Conservation (phyloP, 1,140 invertebrate genomes). For the Ceratosolen solmsi region DNA sequence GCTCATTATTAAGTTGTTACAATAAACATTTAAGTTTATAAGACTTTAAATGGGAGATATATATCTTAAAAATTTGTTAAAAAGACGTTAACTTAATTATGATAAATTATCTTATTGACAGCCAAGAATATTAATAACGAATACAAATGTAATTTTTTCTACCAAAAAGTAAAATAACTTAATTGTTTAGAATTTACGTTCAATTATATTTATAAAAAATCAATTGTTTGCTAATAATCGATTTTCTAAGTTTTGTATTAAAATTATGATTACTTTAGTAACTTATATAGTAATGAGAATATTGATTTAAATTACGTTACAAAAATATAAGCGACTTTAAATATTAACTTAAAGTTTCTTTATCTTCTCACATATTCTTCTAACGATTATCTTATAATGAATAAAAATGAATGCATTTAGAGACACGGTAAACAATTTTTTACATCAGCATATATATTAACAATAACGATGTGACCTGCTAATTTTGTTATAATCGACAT, state of each 20-base stretch:
- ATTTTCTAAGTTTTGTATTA: background rate
- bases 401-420: background rate
- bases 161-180: too few species aligned
- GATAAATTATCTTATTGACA: background rate
- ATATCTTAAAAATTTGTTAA: background rate
- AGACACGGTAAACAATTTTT: background rate
- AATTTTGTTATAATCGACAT: background rate
- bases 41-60: slow-evolving; percentile 33
- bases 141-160: too few species aligned
- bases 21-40: slow-evolving; percentile 7
- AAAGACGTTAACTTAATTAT: slow-evolving; percentile 25
- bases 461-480: background rate
- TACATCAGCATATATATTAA: background rate
- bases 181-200: too few species aligned
- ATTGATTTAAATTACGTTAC: background rate
- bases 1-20: slow-evolving; percentile 15
- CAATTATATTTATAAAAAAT: too few species aligned
- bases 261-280: too few species aligned
- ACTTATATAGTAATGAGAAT: too few species aligned
- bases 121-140: background rate
- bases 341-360: too few species aligned
- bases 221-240: background rate
- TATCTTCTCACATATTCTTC: too few species aligned
- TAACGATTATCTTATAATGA: background rate
- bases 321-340: background rate